phyloP scores from a whole-genome alignment of 2,113 vertebrate species.

The Sturnira hondurensis region DNA sequence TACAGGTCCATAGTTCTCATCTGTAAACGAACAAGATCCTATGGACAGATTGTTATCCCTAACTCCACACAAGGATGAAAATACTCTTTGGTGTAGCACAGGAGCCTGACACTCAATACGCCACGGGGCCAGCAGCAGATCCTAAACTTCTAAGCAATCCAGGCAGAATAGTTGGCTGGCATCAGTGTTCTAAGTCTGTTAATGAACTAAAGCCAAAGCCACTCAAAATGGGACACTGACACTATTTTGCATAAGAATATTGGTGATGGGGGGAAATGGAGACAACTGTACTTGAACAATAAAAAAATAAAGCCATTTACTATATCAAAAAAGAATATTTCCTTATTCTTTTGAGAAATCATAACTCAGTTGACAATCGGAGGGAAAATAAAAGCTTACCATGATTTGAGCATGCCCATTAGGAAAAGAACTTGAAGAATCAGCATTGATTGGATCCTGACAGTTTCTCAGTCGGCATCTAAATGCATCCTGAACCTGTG shows the following conservation, averaged over 20 bases:
- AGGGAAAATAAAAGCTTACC: slow-evolving; percentile 84
- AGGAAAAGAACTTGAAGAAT: slow-evolving; percentile 97
- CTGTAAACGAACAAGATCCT: neutral
- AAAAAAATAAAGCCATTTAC: no score
- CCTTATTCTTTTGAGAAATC: neutral
- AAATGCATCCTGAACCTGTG: slow-evolving; percentile 97
- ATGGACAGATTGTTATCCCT: neutral
- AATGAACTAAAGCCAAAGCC: neutral
- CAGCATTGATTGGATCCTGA: slow-evolving; percentile 96
- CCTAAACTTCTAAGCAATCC: neutral
- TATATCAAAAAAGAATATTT: neutral
- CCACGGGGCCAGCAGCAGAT: neutral
- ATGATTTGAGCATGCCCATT: slow-evolving; percentile 99
- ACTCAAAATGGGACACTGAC: neutral
- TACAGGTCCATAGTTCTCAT: neutral
- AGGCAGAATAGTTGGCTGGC: neutral
- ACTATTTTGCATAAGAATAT: neutral
- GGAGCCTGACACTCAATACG: neutral
- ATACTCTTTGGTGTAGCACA: neutral
- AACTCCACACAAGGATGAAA: neutral
- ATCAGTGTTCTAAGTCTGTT: neutral
- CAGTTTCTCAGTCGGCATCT: slow-evolving; percentile 98
- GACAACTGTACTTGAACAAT: no score
- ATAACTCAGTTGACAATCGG: neutral
- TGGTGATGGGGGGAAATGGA: no score